These are phyloP conservation scores for Dynastes maya DNA, from an alignment of 2,888 invertebrate species.

Conservation along the genomic window DNA sequence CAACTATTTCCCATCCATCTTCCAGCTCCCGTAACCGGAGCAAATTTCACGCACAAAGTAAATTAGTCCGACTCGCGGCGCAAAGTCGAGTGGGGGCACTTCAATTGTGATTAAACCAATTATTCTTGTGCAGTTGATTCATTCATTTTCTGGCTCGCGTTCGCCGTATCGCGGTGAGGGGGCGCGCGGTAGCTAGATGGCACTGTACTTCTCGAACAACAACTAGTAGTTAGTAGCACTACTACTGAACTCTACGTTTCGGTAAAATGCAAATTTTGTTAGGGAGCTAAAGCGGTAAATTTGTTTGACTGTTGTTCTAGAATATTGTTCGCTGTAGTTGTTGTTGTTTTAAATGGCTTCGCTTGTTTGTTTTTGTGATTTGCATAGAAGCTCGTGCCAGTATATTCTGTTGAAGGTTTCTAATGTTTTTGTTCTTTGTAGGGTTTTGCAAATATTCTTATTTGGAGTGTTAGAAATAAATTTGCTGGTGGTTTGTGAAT, in stretches of 20 bases:
- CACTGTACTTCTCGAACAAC: not conserved
- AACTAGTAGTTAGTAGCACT: not conserved
- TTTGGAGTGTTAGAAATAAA: no score
- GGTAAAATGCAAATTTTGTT: conserved; percentile 1
- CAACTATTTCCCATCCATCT: not conserved
- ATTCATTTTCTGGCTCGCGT: conserved; percentile 31
- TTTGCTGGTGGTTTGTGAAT: no score
- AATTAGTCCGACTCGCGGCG: not conserved
- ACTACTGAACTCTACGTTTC: not conserved
- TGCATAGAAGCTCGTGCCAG: not conserved
- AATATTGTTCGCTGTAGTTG: not conserved
- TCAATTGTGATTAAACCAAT: conserved; percentile 43
- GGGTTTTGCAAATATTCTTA: not conserved
- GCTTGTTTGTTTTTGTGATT: not conserved
- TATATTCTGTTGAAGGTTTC: not conserved
- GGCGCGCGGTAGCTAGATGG: not conserved
- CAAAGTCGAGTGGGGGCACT: conserved; percentile 6
- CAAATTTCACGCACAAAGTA: not conserved
- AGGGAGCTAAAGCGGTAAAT: conserved; percentile 11
- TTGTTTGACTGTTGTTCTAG: conserved; percentile 15
- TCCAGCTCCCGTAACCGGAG: not conserved
- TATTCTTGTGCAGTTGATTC: conserved; percentile 43
- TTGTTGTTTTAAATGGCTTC: conserved; percentile 11
- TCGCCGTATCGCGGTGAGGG: not conserved
- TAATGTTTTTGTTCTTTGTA: not conserved